Evolutionary conservation across 2,797 vertebrate genomes (phyloP).

Genomic region (Moxostoma hubbsi): DNA sequence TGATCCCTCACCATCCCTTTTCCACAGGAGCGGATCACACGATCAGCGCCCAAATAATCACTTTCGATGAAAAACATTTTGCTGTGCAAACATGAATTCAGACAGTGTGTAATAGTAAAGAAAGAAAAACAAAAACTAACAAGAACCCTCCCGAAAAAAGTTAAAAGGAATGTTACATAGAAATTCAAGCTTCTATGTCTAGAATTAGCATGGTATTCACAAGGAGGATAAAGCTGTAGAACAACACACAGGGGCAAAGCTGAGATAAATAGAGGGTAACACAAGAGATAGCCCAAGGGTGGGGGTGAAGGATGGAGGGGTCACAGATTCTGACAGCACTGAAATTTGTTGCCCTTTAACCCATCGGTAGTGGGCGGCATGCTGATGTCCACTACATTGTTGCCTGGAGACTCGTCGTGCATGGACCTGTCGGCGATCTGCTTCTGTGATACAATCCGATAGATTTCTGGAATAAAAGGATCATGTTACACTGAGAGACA

Average conservation of each 20-base stretch:
- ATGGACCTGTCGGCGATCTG: slow-evolving; percentile 93
- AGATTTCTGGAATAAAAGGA: slow-evolving; percentile 84
- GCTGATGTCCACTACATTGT: slow-evolving; percentile 94
- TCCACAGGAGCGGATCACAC: slow-evolving; percentile 72
- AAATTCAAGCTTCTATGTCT: slow-evolving; percentile 63
- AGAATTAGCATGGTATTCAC: slow-evolving; percentile 57
- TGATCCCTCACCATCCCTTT: slow-evolving; percentile 75
- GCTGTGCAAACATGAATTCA: slow-evolving; percentile 44
- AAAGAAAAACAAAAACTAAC: slow-evolving; percentile 49
- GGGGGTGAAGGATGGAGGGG: slow-evolving; percentile 47
- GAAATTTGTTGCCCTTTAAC: slow-evolving; percentile 93
- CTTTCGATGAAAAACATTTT: slow-evolving; percentile 35
- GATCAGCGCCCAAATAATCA: slow-evolving; percentile 67
- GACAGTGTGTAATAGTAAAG: slow-evolving; percentile 25
- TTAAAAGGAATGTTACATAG: slow-evolving; percentile 76
- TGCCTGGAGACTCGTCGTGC: slow-evolving; percentile 95
- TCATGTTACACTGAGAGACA: background rate
- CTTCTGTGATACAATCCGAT: slow-evolving; percentile 97
- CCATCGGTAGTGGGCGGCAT: slow-evolving; percentile 94
- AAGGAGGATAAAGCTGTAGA: slow-evolving; percentile 60
- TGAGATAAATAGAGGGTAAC: slow-evolving; percentile 59
- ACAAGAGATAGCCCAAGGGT: slow-evolving; percentile 44
- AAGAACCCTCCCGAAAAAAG: slow-evolving; percentile 26
- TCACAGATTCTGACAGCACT: slow-evolving; percentile 98
- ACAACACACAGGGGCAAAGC: slow-evolving; percentile 67